phyloP scores from a whole-genome alignment of 2,888 invertebrate genomes.

The Lutraria lutraria region DNA sequence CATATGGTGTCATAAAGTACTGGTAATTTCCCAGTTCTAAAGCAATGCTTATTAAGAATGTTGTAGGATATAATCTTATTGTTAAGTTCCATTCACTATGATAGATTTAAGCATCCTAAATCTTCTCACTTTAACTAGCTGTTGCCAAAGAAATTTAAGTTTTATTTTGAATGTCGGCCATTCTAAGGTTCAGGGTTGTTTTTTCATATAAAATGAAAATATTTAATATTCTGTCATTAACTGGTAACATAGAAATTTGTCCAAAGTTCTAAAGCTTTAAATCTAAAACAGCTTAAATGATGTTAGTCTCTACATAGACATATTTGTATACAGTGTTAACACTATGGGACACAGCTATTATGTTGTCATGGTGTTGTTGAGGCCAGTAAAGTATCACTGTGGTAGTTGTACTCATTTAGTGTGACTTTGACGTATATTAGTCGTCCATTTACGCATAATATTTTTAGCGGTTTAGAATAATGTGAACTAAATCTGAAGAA shows the following conservation, averaged over 20 bases:
- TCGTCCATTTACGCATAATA: background rate
- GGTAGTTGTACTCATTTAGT: conserved; percentile 11
- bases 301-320: background rate
- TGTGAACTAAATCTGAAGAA: conserved; percentile 2
- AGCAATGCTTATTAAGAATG: too few species aligned
- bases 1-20: background rate
- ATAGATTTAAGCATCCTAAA: too few species aligned
- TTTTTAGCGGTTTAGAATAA: background rate
- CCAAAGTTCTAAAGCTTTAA: background rate
- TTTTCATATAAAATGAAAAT: background rate
- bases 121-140: too few species aligned
- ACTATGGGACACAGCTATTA: background rate
- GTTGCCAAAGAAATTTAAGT: too few species aligned
- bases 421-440: background rate
- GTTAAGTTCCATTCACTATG: too few species aligned
- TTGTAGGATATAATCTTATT: too few species aligned
- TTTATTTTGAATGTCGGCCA: too few species aligned
- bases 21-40: too few species aligned
- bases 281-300: background rate
- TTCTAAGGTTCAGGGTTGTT: background rate
- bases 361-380: background rate
- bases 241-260: background rate
- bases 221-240: background rate
- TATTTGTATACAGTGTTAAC: background rate
- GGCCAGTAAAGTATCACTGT: conserved; percentile 21